A percentile compares a stretch with the other conserved stretches of the same genome.
Evolutionary conservation across 1,140 invertebrate genomes (phyloP).

Genomic region (Trichonephila inaurata): DNA sequence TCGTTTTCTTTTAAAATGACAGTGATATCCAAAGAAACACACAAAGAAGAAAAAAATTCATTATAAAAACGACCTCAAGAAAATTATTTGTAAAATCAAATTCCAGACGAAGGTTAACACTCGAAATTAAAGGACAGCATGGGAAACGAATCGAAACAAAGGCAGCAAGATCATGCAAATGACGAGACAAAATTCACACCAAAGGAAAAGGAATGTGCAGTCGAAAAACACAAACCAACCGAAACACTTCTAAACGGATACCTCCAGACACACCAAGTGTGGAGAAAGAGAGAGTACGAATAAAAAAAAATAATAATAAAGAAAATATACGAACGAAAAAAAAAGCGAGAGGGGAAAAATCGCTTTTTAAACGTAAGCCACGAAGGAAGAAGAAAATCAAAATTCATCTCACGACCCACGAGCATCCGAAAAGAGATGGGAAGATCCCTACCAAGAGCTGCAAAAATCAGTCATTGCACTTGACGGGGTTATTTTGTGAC

Average conservation of each 20-base stretch:
- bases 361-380: slow-evolving; percentile 38
- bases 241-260: not conserved
- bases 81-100: not conserved
- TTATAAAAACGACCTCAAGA: not conserved
- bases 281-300: not conserved
- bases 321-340: not conserved
- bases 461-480: slow-evolving; percentile 63
- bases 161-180: not conserved
- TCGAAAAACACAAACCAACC: slow-evolving; percentile 26
- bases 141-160: not conserved
- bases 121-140: not conserved
- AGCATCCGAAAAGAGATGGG: not conserved
- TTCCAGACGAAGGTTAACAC: not conserved
- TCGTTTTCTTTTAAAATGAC: not conserved
- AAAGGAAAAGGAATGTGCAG: not conserved
- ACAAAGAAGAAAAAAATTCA: not conserved
- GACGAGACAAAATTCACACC: slow-evolving; percentile 21
- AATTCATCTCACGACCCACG: slow-evolving; percentile 41
- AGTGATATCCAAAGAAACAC: not conserved
- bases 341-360: not conserved
- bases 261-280: not conserved
- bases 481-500: slow-evolving; percentile 62
- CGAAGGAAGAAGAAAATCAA: slow-evolving; percentile 6
- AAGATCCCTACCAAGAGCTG: not conserved
- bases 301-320: not conserved